Conservation (phyloP, 2,888 invertebrate genomes). For the Buathra laborator region DNA sequence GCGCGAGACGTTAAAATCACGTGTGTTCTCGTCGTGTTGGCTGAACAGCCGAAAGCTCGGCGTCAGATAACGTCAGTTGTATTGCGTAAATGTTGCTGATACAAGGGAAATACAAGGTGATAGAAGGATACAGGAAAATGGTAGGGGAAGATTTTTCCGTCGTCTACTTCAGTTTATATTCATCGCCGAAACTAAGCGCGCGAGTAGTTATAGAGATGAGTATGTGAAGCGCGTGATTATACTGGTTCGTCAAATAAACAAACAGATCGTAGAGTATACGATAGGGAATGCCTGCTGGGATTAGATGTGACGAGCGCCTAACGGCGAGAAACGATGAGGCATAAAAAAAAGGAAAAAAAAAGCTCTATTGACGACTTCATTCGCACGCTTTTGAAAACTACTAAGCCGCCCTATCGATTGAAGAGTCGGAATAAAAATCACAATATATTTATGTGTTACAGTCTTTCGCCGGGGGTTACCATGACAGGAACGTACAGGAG, state of each 20-base stretch:
- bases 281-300: not conserved
- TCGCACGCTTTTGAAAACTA: not conserved
- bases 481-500: conserved; percentile 87
- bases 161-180: not conserved
- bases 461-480: conserved; percentile 88
- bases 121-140: too few relatives aligned
- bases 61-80: not conserved
- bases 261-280: conserved; percentile 11
- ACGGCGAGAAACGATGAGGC: not conserved
- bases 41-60: not conserved
- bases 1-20: too few relatives aligned
- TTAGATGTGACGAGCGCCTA: conserved; percentile 17
- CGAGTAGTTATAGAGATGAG: conserved; percentile 8
- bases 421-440: conserved; percentile 13
- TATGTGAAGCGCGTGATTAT: conserved; percentile 20
- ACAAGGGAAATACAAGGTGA: too few relatives aligned
- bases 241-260: conserved; percentile 40
- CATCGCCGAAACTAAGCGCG: conserved; percentile 14
- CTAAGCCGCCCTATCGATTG: not conserved
- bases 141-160: not conserved
- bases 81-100: too few relatives aligned
- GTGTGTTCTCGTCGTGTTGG: not conserved
- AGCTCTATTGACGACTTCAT: too few relatives aligned
- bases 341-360: not conserved
- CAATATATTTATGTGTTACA: conserved; percentile 82